A percentile compares a stretch with the other conserved stretches of the same genome.
These are phyloP conservation scores for Patella pellucida DNA, from an alignment of 2,888 invertebrate genomes.

Conservation along the genomic window DNA sequence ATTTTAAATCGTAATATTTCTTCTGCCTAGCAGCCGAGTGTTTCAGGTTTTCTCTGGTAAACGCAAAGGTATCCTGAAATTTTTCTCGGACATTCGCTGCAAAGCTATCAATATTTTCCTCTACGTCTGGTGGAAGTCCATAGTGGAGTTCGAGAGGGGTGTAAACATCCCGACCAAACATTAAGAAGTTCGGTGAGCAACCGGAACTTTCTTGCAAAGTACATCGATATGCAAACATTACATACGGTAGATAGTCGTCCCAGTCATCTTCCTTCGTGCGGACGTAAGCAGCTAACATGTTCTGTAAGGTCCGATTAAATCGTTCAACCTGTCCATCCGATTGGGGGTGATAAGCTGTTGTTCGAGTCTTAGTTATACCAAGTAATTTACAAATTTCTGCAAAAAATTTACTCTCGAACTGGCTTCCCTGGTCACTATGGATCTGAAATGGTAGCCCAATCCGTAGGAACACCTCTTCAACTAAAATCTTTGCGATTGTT, in stretches of 20 bases:
- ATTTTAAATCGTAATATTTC: not conserved
- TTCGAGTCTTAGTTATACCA: constrained; percentile 11
- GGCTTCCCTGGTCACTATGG: not conserved
- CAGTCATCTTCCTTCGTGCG: not conserved
- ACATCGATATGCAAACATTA: not conserved
- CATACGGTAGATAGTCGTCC: constrained; percentile 5
- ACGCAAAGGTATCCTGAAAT: not conserved
- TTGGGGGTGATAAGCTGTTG: constrained; percentile 20
- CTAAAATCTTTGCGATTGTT: not conserved
- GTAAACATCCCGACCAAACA: not conserved
- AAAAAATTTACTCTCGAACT: constrained; percentile 10
- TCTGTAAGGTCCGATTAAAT: constrained; percentile 25
- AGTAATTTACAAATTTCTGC: constrained; percentile 13
- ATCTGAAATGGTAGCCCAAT: constrained; percentile 20
- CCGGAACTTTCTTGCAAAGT: not conserved
- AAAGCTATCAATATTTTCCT: not conserved
- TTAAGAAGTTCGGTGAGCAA: not conserved
- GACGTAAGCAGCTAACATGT: constrained; percentile 26
- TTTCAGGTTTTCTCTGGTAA: not conserved
- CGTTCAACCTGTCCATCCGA: constrained; percentile 37
- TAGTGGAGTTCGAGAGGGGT: not conserved
- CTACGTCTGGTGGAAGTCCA: not conserved
- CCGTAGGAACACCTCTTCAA: constrained; percentile 13
- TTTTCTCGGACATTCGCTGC: not conserved
- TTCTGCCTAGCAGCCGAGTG: not conserved